Evolutionary conservation across 2,113 vertebrate species (phyloP), one percentile per base, ranked within the genome.

Genomic region (Panthera tigris): DNA sequence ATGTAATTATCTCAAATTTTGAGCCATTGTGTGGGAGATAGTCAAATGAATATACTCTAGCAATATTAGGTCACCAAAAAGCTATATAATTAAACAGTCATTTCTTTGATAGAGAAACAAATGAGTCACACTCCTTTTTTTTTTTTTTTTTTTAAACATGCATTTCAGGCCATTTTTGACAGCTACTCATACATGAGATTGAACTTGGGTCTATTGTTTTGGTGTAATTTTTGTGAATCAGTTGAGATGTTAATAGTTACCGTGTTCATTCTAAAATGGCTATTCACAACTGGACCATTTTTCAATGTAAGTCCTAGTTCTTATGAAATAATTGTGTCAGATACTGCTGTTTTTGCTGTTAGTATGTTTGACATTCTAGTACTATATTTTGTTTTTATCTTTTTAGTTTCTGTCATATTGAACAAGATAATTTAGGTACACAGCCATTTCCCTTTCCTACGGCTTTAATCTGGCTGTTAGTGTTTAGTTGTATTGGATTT

Each of bases 401-500:
- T 87, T 48, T 61, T 84, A 55, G 61, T 84, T 81, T 94, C 95
- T 97, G 29, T 78, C 7, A 57, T 52, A 15, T 69, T 50, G 61
- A 96, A 16, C 31, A 80, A 83, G 61, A 11, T 92, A 86, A 80
- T 94, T 95, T 82, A 92, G n/a, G 55, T 80, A 95, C 2, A 89
- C 1, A 88, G 18, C 52, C 57, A n/a, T 96, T 90, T 98, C 90
- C 15, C 41, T 86, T 78, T 88, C 39, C 9, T 78, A 83, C 0
- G 55, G 33, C 74, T 83, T 92, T 91, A 82, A 68, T 89, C 25
- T 92, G 57, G 57, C 41, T 92, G 2, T 90, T 93, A 92, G 21
- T 91, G 65, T 89, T 96, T 89, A 97, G 41, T 29, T 79, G 8
- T 79, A 63, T 68, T 96, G 27, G 86, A 97, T 83, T 94, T 97